Base-by-base conservation (phyloP, 2,113 vertebrate species). In the Platysternon megacephalum region DNA sequence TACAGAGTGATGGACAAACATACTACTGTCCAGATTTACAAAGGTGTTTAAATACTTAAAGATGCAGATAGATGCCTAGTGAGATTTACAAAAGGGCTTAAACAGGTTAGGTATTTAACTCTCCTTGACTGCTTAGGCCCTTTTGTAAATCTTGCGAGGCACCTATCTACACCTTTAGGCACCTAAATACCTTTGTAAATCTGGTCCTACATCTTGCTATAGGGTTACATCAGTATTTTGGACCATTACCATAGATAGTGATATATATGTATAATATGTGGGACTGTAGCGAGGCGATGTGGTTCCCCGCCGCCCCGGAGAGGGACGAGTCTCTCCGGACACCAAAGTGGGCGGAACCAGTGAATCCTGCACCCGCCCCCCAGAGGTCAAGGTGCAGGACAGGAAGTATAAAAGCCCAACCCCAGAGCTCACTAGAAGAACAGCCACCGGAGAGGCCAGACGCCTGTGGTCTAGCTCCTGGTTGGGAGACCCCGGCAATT, bases 101-200 rank as follows among this genome's bases (percentile, higher is more conserved):
- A 22, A 5, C 4, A 76, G 26, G 3, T 39, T 78, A 21, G 0
- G 0, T 51, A 74, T 0, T 0, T 51, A 42, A 3, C 90, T 80
- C 28, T 86, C 44, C 53, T 78, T 86, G 44, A 17, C n/a, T 72
- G n/a, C 7, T n/a, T 39, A 39, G 65, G n/a, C n/a, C 65, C 7
- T 85, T 88, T 5, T 35, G 74, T 79, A 48, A 84, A 87, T 61
- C 81, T 90, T 9, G 35, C 0, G 0, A 92, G 39, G 79, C 14
- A 81, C 2, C 44, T 79, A 1, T 76, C 9, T 90, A 6, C 61
- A 90, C 2, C 21, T 90, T 91, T 55, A 88, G 14, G 2, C 6
- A 48, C 51, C 91, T 56, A 28, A 21, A 85, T 85, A 5, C 21
- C 8, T 76, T 88, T 68, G 39, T 35, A 72, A 91, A 79, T 39